Base-by-base conservation (phyloP, 2,797 vertebrate species). In the Neosilurus hyrtlii region DNA sequence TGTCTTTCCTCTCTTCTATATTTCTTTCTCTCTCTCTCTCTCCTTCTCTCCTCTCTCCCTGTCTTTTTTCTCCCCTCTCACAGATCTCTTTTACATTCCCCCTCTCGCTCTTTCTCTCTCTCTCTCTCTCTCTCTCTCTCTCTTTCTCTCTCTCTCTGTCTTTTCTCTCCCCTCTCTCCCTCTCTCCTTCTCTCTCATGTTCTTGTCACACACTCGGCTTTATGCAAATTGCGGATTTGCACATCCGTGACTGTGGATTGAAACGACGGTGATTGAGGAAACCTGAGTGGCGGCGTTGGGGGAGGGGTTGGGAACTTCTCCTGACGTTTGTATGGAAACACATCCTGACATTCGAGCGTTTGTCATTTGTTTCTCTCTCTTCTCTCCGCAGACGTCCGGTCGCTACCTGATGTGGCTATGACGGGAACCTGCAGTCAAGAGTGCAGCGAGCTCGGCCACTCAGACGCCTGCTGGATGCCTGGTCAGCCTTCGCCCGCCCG, bases 391-490 rank as follows among this genome's bases (percentile, higher is more conserved):
- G 98, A 99, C 92, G 96, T 99, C 89, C 96, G 98, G 88, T 98
- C 98, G 87, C 93, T 99, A 91, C 98, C 97, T 65, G 98, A 99
- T 51, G 98, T 99, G 89, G 96, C 98, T 87, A 99, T 99, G 98
- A 99, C 97, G 15, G 98, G 98, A 93, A 99, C 97, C 91, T 99
- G 97, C 86, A 99, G 97, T 26, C 96, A 95, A 81, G 98, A 99
- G 93, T 99, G 98, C 95, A 98, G 96, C 2, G 98, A 99, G 90
- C 94, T 98, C 82, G 98, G 98, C 90, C 98, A 99, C 93, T 99
- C 97, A 0, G 98, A 99, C 78, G 96, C 97, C 85, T 99, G 98
- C 95, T 99, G 98, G 98, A 99, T 99, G 98, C 98, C 98, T 0
- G 97, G 98, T 87, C 97, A 99, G 92, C 96, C 97, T 77, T 99